Evolutionary conservation across 2,113 vertebrate species (phyloP), one percentile per base, ranked within the genome.

Genomic region (Plestiodon gilberti): DNA sequence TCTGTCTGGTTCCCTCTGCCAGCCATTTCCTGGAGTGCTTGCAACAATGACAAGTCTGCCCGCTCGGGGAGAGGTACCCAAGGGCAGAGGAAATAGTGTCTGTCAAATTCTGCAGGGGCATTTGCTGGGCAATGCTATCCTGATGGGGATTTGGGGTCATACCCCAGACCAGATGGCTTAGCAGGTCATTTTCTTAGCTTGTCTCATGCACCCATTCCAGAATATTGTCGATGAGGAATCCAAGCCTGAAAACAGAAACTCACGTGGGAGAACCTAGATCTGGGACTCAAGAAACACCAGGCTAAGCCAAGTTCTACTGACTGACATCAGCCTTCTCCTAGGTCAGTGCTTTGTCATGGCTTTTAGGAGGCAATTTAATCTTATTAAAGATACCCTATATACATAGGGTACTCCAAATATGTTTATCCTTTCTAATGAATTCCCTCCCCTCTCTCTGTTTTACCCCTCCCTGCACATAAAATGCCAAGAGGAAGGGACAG

Each of bases 361-460:
- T 38, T 80, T 69, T 48, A 59, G 57, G 90, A 92, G 91, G 23
- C 83, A 28, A 73, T 57, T 88, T 65, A 35, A 43, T 77, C 5
- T 57, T 64, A 40, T 86, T 91, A 90, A 62, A 73, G 89, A 86
- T 0, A 2, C 81, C 90, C 91, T 48, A 0, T 73, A 0, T 73
- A 71, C 83, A 69, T 86, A 81, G 92, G 87, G 84, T 89, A 35
- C 2, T 71, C 74, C 30, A 0, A 33, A 84, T 89, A 88, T 28
- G 0, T 38, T 48, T 76, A 17, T 65, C 6, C 23, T 0, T 78
- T 0, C 0, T 10, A 8, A 48, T 17, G 59, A 25, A 80, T 81
- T 64, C 35, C n/a, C 35, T 64, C 35, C n/a, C 35, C 48, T n/a
- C 28, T 76, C 14, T 11, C 43, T n/a, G 43, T 48, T 23, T 14